These are phyloP conservation scores for Ostrea denselamellosa DNA, from an alignment of 1,140 invertebrate genomes.

Conservation along the genomic window DNA sequence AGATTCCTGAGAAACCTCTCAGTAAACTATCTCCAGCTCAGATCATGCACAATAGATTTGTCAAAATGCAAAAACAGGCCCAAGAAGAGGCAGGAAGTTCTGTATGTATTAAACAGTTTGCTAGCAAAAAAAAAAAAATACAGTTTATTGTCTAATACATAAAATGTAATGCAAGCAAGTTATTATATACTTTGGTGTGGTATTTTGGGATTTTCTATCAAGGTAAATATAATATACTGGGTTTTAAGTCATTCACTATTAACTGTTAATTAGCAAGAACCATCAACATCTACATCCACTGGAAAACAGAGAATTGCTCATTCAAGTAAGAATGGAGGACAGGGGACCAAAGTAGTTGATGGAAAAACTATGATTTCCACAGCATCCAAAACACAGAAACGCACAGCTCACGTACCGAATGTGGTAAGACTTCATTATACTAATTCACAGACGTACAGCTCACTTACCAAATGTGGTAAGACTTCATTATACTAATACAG, in stretches of 20 bases:
- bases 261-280: neutral
- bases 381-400: conserved; percentile 67
- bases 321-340: conserved; percentile 7
- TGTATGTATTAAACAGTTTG: neutral
- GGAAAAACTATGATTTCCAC: conserved; percentile 63
- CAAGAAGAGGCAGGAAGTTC: conserved; percentile 58
- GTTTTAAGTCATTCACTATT: too few species aligned
- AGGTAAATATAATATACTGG: too few species aligned
- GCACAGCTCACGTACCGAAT: conserved; percentile 69
- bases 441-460: neutral
- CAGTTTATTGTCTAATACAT: too few species aligned
- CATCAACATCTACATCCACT: conserved; percentile 36
- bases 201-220: too few species aligned
- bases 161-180: too few species aligned
- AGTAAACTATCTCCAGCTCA: conserved; percentile 71
- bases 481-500: neutral
- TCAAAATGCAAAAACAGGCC: conserved; percentile 71
- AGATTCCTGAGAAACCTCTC: conserved; percentile 53
- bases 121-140: too few species aligned
- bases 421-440: conserved; percentile 56
- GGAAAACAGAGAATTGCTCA: conserved; percentile 59
- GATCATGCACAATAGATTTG: conserved; percentile 77
- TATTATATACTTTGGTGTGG: too few species aligned
- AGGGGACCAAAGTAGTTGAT: conserved; percentile 44
- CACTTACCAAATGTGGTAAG: too few species aligned